Conservation (phyloP, 2,113 vertebrate species). For the Platysteira castanea region DNA sequence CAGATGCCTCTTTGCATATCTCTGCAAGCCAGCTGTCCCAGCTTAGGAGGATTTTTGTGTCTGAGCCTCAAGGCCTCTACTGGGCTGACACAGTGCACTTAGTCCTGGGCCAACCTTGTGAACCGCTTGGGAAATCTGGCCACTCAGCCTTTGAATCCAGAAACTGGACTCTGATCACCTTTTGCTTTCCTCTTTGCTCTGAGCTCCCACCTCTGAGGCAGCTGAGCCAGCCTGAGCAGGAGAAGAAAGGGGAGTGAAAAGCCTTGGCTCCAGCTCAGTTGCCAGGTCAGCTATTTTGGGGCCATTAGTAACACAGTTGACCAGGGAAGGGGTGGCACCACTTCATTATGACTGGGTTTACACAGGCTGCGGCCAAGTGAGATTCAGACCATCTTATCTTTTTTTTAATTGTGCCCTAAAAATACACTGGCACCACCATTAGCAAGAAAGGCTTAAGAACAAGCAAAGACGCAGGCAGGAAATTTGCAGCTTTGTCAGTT, state of each 20-base stretch:
- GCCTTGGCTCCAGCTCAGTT: not conserved
- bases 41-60: not conserved
- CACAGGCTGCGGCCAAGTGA: not conserved
- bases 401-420: not conserved
- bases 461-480: not conserved
- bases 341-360: not conserved
- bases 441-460: not conserved
- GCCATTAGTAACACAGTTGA: not conserved
- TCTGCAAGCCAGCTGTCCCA: not conserved
- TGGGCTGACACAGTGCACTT: not conserved
- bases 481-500: constrained; percentile 14
- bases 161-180: not conserved
- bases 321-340: not conserved
- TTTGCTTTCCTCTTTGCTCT: not conserved
- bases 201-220: not conserved
- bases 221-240: not conserved
- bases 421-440: not conserved
- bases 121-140: not conserved
- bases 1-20: not conserved
- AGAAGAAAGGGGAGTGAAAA: not conserved
- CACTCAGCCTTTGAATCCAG: not conserved
- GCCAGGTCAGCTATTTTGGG: not conserved
- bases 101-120: not conserved
- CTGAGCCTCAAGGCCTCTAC: not conserved
- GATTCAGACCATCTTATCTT: not conserved